Base-by-base conservation (phyloP, 1,140 invertebrate species). In the Brachionus asplanchnoidis region DNA sequence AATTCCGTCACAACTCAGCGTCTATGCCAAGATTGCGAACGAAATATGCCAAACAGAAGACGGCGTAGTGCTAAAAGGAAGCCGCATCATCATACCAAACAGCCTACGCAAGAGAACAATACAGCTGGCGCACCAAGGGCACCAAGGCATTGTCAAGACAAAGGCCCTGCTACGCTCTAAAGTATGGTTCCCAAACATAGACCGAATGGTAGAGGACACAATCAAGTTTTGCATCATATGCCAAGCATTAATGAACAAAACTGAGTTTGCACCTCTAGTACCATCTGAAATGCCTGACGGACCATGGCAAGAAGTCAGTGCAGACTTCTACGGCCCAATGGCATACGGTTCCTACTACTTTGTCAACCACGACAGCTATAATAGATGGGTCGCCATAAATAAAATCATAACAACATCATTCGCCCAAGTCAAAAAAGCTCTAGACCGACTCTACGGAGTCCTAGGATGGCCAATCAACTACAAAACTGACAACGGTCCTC, bases 391-490 rank as follows among this genome's bases (percentile, higher is more conserved):
- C 5, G 66, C 23, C 9, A n/a, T 32, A 26, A 28, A 70, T n/a
- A 26, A 32, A 32, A 26, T 36, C 23, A 26, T 23, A 2, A 11
- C 23, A 26, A 70, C 28, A 7, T 28, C 1, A 7, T 70, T 70
- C 28, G 28, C 11, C 14, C 9, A 26, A 11, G n/a, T n/a, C n/a
- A n/a, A n/a, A n/a, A n/a, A 36, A 9, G 12, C 32, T 80, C 82
- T 66, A 86, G 32, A 28, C 83, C 20, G 23, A 9, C 82, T 85
- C 8, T 86, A 86, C 73, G 85, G 84, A 17, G 86, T 40, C 40
- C 75, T 84, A 46, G 85, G 86, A 36, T 56, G 50, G 26, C 86
- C 85, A 50, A 46, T 28, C 42, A 85, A 36, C 12, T n/a, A n/a
- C n/a, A n/a, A n/a, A n/a, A n/a, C n/a, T n/a, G n/a, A n/a, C n/a